Conservation (phyloP, 2,888 invertebrate genomes). For the Melanostoma mellinum region DNA sequence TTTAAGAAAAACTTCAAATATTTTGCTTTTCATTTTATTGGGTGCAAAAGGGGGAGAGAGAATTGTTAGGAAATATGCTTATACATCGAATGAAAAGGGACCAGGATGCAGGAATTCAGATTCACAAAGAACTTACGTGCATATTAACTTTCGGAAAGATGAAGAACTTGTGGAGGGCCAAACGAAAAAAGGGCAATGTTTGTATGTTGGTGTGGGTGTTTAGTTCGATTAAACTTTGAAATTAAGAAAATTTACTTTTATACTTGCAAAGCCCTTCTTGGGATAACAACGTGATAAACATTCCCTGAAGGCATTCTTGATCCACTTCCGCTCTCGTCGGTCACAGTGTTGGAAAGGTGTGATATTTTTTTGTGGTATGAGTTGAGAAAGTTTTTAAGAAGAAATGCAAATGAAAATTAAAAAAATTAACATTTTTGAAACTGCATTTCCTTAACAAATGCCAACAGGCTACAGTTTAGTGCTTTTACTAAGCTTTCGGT, state of each 20-base stretch:
- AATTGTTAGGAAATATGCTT: slow-evolving; percentile 3
- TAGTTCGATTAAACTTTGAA: slow-evolving; percentile 59
- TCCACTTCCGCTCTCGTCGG: neutral
- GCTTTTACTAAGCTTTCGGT: too few relatives aligned
- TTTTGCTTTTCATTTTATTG: slow-evolving; percentile 40
- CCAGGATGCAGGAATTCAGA: slow-evolving; percentile 25
- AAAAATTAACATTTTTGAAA: too few relatives aligned
- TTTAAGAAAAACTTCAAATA: slow-evolving; percentile 47
- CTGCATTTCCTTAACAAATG: too few relatives aligned
- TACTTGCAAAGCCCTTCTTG: slow-evolving; percentile 8
- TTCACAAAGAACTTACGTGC: slow-evolving; percentile 33
- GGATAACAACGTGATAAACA: slow-evolving; percentile 51
- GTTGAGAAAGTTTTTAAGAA: neutral
- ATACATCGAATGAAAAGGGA: neutral
- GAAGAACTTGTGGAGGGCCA: slow-evolving; percentile 15
- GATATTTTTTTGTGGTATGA: neutral
- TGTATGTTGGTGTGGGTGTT: too few relatives aligned
- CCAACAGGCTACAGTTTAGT: too few relatives aligned
- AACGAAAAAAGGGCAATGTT: neutral
- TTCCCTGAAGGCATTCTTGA: slow-evolving; percentile 12
- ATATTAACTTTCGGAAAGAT: neutral
- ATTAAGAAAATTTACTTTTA: slow-evolving; percentile 64
- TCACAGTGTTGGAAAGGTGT: neutral
- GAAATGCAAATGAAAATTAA: too few relatives aligned
- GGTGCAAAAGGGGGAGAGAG: slow-evolving; percentile 16